A percentile compares a stretch with the other conserved stretches of the same genome.
phyloP scores from a whole-genome alignment of 2,797 vertebrate genomes.

The Ptychobarbus kaznakovi region DNA sequence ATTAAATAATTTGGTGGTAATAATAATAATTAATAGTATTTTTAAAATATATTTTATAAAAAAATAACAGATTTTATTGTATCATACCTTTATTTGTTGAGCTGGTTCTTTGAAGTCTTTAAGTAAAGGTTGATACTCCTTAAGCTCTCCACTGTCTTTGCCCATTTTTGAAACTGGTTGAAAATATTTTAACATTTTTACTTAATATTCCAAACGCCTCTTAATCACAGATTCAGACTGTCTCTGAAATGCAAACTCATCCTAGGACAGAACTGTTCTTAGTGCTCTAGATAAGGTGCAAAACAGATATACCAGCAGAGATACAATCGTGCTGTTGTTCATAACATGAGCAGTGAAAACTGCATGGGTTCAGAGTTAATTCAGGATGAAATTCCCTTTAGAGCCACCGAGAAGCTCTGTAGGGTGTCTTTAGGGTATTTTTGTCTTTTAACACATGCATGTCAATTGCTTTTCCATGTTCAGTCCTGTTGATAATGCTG shows the following conservation, averaged over 20 bases:
- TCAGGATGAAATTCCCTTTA: constrained; percentile 38
- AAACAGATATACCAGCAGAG: constrained; percentile 53
- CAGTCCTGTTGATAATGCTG: neutral
- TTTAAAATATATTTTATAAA: neutral
- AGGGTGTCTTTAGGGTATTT: neutral
- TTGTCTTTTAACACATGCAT: constrained; percentile 9
- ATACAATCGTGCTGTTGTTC: constrained; percentile 64
- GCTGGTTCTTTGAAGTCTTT: constrained; percentile 57
- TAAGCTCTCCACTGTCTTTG: constrained; percentile 57
- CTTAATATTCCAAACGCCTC: constrained; percentile 7
- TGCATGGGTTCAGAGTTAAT: neutral
- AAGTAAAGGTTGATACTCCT: constrained; percentile 75
- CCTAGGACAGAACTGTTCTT: constrained; percentile 41
- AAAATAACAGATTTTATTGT: neutral
- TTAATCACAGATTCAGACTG: neutral
- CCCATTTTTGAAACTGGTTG: constrained; percentile 62
- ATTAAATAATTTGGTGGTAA: neutral
- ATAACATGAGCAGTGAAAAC: constrained; percentile 5
- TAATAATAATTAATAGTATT: neutral
- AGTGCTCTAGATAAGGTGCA: constrained; percentile 9
- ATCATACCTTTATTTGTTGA: constrained; percentile 64
- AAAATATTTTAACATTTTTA: neutral
- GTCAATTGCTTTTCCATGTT: constrained; percentile 10
- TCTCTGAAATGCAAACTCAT: constrained; percentile 13
- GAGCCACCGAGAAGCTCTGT: neutral